These are phyloP conservation scores for Eledone cirrhosa DNA, from an alignment of 2,888 invertebrate species.

Conservation along the genomic window DNA sequence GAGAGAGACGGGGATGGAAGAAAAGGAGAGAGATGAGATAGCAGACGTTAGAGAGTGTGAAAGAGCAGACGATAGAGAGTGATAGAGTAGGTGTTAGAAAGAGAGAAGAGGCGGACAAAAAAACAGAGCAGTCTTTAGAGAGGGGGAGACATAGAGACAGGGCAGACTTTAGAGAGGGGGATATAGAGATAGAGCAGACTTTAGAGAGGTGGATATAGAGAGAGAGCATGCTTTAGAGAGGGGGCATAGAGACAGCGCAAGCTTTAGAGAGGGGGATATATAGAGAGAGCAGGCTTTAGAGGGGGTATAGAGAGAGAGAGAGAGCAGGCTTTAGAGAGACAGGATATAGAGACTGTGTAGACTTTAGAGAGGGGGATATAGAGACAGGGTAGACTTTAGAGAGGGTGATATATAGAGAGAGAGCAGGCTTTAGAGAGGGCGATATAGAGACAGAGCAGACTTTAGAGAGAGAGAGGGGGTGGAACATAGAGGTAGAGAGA, in stretches of 20 bases:
- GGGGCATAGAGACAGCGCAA: no score
- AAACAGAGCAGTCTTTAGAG: not conserved
- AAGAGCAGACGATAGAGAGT: no score
- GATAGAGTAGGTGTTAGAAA: not conserved
- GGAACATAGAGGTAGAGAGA: not conserved
- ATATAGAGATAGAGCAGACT: not conserved
- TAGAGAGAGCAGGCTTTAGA: not conserved
- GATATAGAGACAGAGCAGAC: not conserved
- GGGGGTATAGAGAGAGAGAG: not conserved
- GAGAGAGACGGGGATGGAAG: no score
- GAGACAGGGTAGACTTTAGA: not conserved
- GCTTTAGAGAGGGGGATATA: no score
- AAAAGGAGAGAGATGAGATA: no score
- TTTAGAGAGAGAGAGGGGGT: not conserved
- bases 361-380: not conserved
- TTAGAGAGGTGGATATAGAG: no score
- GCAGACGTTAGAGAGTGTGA: no score
- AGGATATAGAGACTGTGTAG: not conserved
- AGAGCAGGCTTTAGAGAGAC: not conserved
- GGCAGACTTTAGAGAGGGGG: not conserved
- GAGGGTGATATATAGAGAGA: not conserved
- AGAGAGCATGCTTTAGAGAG: no score
- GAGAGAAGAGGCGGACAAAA: not conserved
- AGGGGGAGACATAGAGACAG: not conserved
- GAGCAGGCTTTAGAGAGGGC: no score